phyloP scores from a whole-genome alignment of 1,140 invertebrate species.

The Holotrichia oblita region DNA sequence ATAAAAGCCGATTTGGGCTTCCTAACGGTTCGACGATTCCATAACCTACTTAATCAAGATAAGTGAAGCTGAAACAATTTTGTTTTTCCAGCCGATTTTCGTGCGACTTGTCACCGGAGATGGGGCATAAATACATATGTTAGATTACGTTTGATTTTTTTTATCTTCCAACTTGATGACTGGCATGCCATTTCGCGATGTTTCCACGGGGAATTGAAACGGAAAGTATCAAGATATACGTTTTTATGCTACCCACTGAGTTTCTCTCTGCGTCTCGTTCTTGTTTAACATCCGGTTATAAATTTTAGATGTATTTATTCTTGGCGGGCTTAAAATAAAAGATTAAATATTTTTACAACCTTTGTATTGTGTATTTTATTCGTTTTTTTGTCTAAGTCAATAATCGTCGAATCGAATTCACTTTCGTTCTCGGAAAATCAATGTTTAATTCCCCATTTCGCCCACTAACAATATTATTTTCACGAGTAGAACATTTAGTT shows the following conservation, averaged over 20 bases:
- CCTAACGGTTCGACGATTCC: not conserved
- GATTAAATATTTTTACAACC: too few species aligned
- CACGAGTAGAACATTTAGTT: too few species aligned
- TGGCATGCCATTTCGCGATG: not conserved
- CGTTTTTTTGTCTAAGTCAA: too few species aligned
- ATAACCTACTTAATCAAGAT: not conserved
- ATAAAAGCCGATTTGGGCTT: too few species aligned
- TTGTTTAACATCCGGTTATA: too few species aligned
- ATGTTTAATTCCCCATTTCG: not conserved
- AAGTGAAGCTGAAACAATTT: conserved; percentile 12
- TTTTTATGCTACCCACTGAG: not conserved
- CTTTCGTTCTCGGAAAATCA: too few species aligned
- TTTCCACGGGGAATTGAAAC: not conserved
- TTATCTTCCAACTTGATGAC: not conserved
- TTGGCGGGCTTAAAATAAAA: too few species aligned
- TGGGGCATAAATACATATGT: not conserved
- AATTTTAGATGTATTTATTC: too few species aligned
- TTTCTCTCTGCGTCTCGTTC: too few species aligned
- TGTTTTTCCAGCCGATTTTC: conserved; percentile 12
- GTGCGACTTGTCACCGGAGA: not conserved
- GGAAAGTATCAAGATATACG: not conserved
- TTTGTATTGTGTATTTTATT: too few species aligned
- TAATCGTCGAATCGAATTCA: too few species aligned
- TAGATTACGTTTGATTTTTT: conserved; percentile 8
- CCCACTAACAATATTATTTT: not conserved